Evolutionary conservation across 2,888 invertebrate genomes (phyloP).

Genomic region (Plagodis dolabraria): DNA sequence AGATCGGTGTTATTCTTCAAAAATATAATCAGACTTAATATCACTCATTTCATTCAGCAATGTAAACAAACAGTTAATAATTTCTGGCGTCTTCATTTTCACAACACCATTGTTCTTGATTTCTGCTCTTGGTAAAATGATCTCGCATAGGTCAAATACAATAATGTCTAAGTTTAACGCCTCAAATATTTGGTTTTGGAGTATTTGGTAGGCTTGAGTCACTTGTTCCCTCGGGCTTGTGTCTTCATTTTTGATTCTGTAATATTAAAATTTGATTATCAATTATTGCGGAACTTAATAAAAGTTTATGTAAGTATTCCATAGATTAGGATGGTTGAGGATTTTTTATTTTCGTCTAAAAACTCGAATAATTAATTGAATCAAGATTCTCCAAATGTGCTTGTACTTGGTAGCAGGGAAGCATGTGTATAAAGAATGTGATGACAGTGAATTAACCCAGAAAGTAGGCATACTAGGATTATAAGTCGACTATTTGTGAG

Average conservation of each 20-base stretch:
- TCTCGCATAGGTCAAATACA: slow-evolving; percentile 62
- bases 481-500: no score
- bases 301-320: background rate
- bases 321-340: background rate
- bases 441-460: no score
- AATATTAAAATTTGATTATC: slow-evolving; percentile 35
- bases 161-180: slow-evolving; percentile 64
- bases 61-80: slow-evolving; percentile 69
- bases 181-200: slow-evolving; percentile 70
- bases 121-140: slow-evolving; percentile 67
- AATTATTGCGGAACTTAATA: no score
- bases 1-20: background rate
- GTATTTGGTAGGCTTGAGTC: slow-evolving; percentile 59
- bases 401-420: no score
- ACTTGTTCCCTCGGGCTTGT: slow-evolving; percentile 54
- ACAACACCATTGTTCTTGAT: slow-evolving; percentile 67
- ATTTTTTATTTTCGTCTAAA: background rate
- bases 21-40: background rate
- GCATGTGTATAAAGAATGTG: no score
- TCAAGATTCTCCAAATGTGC: no score
- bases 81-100: slow-evolving; percentile 74
- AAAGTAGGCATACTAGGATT: no score
- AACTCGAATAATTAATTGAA: no score
- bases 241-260: slow-evolving; percentile 61
- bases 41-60: slow-evolving; percentile 52